These are phyloP conservation scores for Drosophila sturtevanti DNA, from an alignment of 1,140 invertebrate genomes.

Conservation along the genomic window DNA sequence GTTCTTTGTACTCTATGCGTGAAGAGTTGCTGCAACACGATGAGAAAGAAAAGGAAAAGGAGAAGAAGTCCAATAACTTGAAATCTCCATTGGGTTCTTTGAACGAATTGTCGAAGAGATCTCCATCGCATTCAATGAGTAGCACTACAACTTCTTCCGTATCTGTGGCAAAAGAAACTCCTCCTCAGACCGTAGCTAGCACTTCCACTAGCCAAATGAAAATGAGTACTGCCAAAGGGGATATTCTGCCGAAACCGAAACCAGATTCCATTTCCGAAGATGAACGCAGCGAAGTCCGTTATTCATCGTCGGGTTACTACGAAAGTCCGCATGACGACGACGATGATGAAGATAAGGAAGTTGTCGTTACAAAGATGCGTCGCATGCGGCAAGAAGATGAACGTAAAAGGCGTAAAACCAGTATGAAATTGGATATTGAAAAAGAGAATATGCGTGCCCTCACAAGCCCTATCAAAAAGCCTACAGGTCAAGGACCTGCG, in stretches of 20 bases:
- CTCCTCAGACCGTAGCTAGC: slow-evolving; percentile 59
- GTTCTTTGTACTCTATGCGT: slow-evolving; percentile 89
- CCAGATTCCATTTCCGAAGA: slow-evolving; percentile 86
- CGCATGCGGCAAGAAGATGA: slow-evolving; percentile 77
- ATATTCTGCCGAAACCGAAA: slow-evolving; percentile 37
- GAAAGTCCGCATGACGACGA: slow-evolving; percentile 90
- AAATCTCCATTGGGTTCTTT: slow-evolving; percentile 63
- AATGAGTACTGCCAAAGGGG: slow-evolving; percentile 28
- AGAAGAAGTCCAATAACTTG: slow-evolving; percentile 18
- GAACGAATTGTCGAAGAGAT: slow-evolving; percentile 67
- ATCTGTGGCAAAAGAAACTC: slow-evolving; percentile 58
- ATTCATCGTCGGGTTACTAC: slow-evolving; percentile 91
- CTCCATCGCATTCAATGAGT: slow-evolving; percentile 84
- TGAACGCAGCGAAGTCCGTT: slow-evolving; percentile 87
- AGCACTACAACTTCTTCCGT: slow-evolving; percentile 85
- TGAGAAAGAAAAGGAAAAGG: slow-evolving; percentile 47
- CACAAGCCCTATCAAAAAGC: slow-evolving; percentile 78
- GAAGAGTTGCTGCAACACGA: slow-evolving; percentile 85
- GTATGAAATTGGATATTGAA: slow-evolving; percentile 82
- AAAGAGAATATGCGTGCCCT: slow-evolving; percentile 80
- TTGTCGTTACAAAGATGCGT: slow-evolving; percentile 46
- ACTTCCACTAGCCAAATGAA: slow-evolving; percentile 38
- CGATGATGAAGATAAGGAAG: slow-evolving; percentile 70
- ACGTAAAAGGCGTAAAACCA: slow-evolving; percentile 75
- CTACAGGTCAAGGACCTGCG: slow-evolving; percentile 9